Conservation (phyloP, 2,113 vertebrate genomes). For the Struthidea cinerea region DNA sequence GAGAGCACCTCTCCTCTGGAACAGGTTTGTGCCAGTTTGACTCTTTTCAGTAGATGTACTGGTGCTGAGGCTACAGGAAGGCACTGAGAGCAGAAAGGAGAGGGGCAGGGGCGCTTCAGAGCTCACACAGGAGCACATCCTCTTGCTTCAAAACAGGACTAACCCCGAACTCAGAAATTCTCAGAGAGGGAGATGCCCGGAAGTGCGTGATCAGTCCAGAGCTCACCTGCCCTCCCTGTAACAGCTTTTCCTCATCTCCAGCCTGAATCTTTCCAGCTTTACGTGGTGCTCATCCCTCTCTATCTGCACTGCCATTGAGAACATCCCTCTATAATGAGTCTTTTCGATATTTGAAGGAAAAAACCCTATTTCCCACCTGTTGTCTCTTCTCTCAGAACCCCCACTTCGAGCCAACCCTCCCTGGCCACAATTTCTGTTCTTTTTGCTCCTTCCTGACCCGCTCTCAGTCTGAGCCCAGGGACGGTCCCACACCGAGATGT, state of each 20-base stretch:
- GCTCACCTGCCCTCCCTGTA: not conserved
- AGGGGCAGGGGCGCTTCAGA: not conserved
- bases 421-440: not conserved
- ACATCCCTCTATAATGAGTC: not conserved
- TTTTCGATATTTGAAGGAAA: not conserved
- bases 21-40: slow-evolving; percentile 3
- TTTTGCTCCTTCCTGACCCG: not conserved
- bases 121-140: not conserved
- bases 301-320: not conserved
- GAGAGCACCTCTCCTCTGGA: not conserved
- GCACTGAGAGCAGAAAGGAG: not conserved
- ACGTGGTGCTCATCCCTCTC: not conserved
- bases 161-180: not conserved
- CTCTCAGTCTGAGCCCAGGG: not conserved
- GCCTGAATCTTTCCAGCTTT: not conserved
- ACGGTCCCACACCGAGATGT: rapidly evolving
- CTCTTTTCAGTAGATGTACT: not conserved
- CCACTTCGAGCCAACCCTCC: not conserved
- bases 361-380: not conserved
- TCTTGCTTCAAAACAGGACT: not conserved
- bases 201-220: not conserved
- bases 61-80: not conserved
- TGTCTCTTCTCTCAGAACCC: not conserved
- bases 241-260: not conserved
- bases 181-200: not conserved